Conservation (phyloP, 2,797 vertebrate species). For the Neosalanx taihuensis region DNA sequence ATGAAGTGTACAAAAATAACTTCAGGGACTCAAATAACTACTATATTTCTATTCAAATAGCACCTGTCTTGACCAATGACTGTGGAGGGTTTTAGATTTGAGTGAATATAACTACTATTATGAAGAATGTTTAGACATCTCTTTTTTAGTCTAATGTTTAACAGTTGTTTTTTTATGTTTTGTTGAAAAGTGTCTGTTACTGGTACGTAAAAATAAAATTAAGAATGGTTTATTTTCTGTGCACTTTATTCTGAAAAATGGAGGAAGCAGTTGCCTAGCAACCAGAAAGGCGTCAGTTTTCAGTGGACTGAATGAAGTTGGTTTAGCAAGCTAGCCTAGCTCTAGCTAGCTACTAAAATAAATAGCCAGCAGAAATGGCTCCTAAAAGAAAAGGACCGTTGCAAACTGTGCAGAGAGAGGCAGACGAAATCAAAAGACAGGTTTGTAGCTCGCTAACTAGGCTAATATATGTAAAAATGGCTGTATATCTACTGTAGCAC, state of each 20-base stretch:
- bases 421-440: slow-evolving; percentile 61
- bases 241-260: slow-evolving; percentile 10
- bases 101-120: not conserved
- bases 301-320: not conserved
- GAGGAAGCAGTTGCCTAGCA: slow-evolving; percentile 14
- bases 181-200: not conserved
- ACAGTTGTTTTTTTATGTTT: not conserved
- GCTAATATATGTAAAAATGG: not conserved
- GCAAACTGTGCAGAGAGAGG: slow-evolving; percentile 64
- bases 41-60: not conserved
- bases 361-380: slow-evolving; percentile 53
- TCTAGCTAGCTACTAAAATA: slow-evolving; percentile 1
- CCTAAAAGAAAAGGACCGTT: slow-evolving; percentile 67
- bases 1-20: not conserved
- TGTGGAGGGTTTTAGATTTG: not conserved
- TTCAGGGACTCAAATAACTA: slow-evolving; percentile 2
- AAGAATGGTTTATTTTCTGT: not conserved
- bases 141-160: not conserved
- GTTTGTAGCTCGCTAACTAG: slow-evolving; percentile 44
- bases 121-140: slow-evolving; percentile 1
- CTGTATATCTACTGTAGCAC: not conserved
- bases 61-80: not conserved
- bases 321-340: not conserved
- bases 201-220: not conserved
- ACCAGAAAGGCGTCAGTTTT: slow-evolving; percentile 3